A percentile compares a stretch with the other conserved stretches of the same genome.
phyloP scores from a whole-genome alignment of 2,888 invertebrate species.

The Belgica antarctica region DNA sequence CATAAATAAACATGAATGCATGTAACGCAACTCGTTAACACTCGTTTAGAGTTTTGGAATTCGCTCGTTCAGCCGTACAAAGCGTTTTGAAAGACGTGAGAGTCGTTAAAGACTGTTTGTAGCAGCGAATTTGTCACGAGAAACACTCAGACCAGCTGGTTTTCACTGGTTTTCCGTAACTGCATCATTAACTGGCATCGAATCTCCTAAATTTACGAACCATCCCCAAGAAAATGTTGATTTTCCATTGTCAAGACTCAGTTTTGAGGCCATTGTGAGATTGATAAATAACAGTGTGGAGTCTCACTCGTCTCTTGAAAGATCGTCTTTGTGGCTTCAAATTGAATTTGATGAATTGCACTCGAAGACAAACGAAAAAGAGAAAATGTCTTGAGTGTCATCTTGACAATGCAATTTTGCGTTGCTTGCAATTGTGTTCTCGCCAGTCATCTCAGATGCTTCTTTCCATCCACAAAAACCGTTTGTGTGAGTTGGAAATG shows the following conservation, averaged over 20 bases:
- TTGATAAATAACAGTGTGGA: not conserved
- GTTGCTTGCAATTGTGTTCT: not conserved
- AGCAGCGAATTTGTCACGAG: no score
- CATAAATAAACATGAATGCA: no score
- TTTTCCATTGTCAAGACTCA: not conserved
- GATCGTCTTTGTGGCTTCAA: conserved; percentile 3
- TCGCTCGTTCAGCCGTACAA: no score
- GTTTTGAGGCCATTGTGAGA: not conserved
- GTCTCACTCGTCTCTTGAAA: not conserved
- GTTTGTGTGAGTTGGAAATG: not conserved
- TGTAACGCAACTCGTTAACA: no score
- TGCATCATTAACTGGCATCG: no score
- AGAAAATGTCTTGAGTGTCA: not conserved
- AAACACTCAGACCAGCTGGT: no score
- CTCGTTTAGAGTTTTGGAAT: no score
- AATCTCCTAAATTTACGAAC: not conserved
- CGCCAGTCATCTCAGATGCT: conserved; percentile 32
- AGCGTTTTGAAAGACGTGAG: no score
- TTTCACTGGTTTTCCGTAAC: no score
- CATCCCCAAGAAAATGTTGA: no score
- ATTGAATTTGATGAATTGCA: conserved; percentile 29
- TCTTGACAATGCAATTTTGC: conserved; percentile 14
- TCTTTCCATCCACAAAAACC: not conserved
- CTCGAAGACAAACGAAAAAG: not conserved
- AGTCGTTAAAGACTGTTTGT: no score